phyloP scores from a whole-genome alignment of 2,797 vertebrate species.

The Odontamblyopus rebecca region DNA sequence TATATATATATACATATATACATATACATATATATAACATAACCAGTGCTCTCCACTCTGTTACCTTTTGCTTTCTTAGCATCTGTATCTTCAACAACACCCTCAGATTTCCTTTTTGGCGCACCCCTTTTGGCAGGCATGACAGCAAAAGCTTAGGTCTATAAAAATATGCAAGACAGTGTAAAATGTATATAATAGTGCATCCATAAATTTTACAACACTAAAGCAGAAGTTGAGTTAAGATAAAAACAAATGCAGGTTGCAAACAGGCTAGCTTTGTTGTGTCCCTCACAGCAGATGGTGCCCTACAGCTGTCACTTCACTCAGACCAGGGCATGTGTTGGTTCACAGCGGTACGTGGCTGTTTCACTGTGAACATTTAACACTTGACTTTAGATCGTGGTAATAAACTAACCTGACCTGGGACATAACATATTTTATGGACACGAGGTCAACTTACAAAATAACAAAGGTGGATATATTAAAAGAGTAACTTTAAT shows the following conservation, averaged over 20 bases:
- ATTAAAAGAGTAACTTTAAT: neutral
- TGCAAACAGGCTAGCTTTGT: neutral
- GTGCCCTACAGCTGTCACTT: neutral
- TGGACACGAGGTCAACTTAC: neutral
- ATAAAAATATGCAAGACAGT: neutral
- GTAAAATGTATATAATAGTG: neutral
- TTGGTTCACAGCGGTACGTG: neutral
- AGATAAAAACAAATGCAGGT: neutral
- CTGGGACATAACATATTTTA: neutral
- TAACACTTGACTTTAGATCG: neutral
- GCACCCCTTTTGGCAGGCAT: slow-evolving; percentile 84
- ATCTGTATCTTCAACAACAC: slow-evolving; percentile 38
- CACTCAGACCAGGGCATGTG: neutral
- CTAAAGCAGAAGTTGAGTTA: neutral
- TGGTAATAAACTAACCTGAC: neutral
- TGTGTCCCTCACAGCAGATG: neutral
- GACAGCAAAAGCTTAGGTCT: slow-evolving; percentile 26
- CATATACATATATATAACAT: no score
- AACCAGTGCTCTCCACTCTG: neutral
- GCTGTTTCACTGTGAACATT: neutral
- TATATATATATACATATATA: no score
- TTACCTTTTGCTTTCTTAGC: slow-evolving; percentile 68
- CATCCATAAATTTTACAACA: neutral
- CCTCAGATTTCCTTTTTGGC: slow-evolving; percentile 74
- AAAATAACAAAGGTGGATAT: neutral